Evolutionary conservation across 1,140 invertebrate genomes (phyloP).

Genomic region (Neodiprion virginianus): DNA sequence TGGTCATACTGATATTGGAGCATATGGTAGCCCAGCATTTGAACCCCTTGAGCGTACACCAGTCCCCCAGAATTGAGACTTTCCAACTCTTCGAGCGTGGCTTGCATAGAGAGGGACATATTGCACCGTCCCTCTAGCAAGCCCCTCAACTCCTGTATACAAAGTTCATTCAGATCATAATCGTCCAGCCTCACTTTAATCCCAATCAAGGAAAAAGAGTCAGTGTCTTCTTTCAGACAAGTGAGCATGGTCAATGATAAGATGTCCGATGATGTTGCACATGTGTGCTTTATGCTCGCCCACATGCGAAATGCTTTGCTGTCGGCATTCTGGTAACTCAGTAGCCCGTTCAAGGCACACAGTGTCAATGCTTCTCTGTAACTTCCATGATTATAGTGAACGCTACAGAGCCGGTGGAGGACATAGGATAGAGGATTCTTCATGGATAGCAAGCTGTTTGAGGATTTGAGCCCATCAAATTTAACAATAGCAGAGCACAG

Average conservation of each 20-base stretch:
- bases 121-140: slow-evolving; percentile 33
- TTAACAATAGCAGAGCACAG: slow-evolving; percentile 31
- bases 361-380: slow-evolving; percentile 44
- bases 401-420: slow-evolving; percentile 36
- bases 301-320: slow-evolving; percentile 46
- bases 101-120: slow-evolving; percentile 35
- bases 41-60: slow-evolving; percentile 39
- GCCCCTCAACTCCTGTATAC: slow-evolving; percentile 40
- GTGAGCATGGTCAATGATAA: slow-evolving; percentile 40
- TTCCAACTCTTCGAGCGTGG: slow-evolving; percentile 38
- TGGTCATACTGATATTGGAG: slow-evolving; percentile 27
- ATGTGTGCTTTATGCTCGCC: slow-evolving; percentile 44
- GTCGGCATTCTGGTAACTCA: slow-evolving; percentile 37
- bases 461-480: slow-evolving; percentile 29
- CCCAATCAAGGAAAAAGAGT: slow-evolving; percentile 39
- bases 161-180: slow-evolving; percentile 41
- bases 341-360: slow-evolving; percentile 42
- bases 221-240: slow-evolving; percentile 38
- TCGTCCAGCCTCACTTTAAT: slow-evolving; percentile 38
- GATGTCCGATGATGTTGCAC: slow-evolving; percentile 23
- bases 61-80: slow-evolving; percentile 28
- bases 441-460: slow-evolving; percentile 23
- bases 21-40: slow-evolving; percentile 43
- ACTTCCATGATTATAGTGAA: slow-evolving; percentile 35
- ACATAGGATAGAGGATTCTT: slow-evolving; percentile 31